Evolutionary conservation across 2,797 vertebrate species (phyloP), one percentile per base, ranked within the genome.

Genomic region (Crocodylus rhombifer): DNA sequence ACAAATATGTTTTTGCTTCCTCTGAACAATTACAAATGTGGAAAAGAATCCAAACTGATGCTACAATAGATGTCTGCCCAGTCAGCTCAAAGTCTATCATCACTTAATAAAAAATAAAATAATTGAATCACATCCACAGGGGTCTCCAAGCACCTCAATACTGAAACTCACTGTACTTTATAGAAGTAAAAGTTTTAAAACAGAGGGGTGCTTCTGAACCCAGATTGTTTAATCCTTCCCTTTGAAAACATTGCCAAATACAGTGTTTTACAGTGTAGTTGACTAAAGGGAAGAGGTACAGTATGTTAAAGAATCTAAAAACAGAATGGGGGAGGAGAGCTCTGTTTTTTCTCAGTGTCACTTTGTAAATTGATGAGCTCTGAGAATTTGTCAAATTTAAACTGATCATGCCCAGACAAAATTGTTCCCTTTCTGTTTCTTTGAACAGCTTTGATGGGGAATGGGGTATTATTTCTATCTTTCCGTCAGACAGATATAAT

Each of bases 301-400:
- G 51, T 74, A 77, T 69, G 75, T 94, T 87, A 92, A 93, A 75
- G 82, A 94, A 88, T 16, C 20, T 51, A 79, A 36, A 28, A 60
- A 77, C 55, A 77, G 55, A 88, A 88, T 86, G 55, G 42, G 92
- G 58, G 36, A 11, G 51, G 86, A 5, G 25, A 77, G 69, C 61
- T 95, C 90, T 97, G 84, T 63, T 97, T 87, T 96, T 96, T 96
- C 76, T 97, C 95, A 93, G 18, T 74, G 79, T 94, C 80, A 51
- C 90, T 96, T 93, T 82, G 82, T 82, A 95, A 84, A 18, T 20
- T 86, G 91, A 94, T 92, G 92, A 96, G 82, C 65, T 91, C 86
- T 83, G 82, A 90, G 89, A 94, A 94, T 89, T 93, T 96, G 74
- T 94, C 90, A 94, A 80, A 84, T 86, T 93, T 95, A 94, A 94